Evolutionary conservation across 2,888 invertebrate genomes (phyloP), one percentile per base, ranked within the genome.

Genomic region (Chironomus riparius): DNA sequence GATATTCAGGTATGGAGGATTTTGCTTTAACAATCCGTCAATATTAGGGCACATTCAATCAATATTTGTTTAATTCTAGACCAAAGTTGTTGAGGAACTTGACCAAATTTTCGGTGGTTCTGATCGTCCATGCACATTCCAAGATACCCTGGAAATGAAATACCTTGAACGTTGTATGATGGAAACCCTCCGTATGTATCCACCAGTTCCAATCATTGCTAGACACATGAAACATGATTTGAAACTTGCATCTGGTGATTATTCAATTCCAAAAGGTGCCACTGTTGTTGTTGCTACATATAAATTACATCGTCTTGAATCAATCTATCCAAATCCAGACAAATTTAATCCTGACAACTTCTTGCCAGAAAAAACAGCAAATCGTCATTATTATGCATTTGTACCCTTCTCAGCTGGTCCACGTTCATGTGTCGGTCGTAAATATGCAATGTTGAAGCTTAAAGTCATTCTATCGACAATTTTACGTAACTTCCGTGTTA

Each of bases 321-420:
- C 90, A 78, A 86, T 90, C 71, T 95, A 92, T 83, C 89, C 91
- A 7, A 90, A 95, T 83, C 92, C 95, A 0, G 86, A 89, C 65
- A 86, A 85, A 78, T 95, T 92, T 81, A 87, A 94, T 85, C 94
- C 95, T 1, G 94, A 94, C 82, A 91, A 94, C 82, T 95, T 94
- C 86, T 85, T 93, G 78, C 91, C 93, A 0, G 94, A 94, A 81
- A 89, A 87, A 78, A 90, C 90, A 77, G 90, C 90, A 70, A 88
- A 89, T 79, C 88, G 94, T 77, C 93, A 94, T 81, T 92, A 92
- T 81, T 93, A 93, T 81, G 89, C 92, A 4, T 93, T 89, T 80
- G 89, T 93, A 74, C 92, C 93, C 12, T 93, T 93, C 86, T 92
- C 92, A 72, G 93, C 93, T 77, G 93, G 92, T 56, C 92, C 93